Evolutionary conservation across 2,113 vertebrate genomes (phyloP), one percentile per base, ranked within the genome.

Genomic region (Pomatostomus ruficeps): DNA sequence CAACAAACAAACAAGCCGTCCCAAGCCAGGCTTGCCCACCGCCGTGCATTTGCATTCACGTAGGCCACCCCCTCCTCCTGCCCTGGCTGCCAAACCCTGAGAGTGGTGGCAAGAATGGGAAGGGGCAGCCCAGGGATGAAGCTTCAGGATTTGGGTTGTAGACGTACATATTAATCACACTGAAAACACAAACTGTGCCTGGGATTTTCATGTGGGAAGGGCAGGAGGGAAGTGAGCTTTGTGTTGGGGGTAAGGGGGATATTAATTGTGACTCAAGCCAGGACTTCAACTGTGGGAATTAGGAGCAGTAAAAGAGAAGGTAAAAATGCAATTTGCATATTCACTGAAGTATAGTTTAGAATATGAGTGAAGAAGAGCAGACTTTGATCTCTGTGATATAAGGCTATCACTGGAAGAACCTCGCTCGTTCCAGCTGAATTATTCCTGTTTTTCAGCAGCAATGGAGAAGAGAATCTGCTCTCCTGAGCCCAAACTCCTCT

Each of bases 351-450:
- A 19, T 19, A 80, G 85, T 36, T 85, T 89, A 78, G 77, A 93
- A 76, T 65, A 84, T 8, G 52, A 91, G 49, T 68, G 54, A 87
- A 87, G 89, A 75, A 61, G 59, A 51, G 63, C 31, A 95, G 75
- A 51, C 92, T 96, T 95, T 90, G 75, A 96, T 93, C 85, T 93
- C 85, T 83, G 78, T 42, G 59, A 66, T 76, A 48, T 38, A 70
- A 72, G 55, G 24, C 75, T 93, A 76, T 88, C 2, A 0, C 54
- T 80, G 51, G 49, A 89, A 93, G 59, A 73, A 88, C 88, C 77
- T 87, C 55, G 26, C 19, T 88, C 78, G 73, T 85, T 93, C 74
- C 71, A 91, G 43, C 7, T 54, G 71, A 71, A 77, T 74, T 89
- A 71, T 89, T 93, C 8, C 70, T 61, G 19, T 26, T 70, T 91